phyloP scores from a whole-genome alignment of 37 sponge, comb jelly and placozoan genomes.

The Petrosia ficiformis region DNA sequence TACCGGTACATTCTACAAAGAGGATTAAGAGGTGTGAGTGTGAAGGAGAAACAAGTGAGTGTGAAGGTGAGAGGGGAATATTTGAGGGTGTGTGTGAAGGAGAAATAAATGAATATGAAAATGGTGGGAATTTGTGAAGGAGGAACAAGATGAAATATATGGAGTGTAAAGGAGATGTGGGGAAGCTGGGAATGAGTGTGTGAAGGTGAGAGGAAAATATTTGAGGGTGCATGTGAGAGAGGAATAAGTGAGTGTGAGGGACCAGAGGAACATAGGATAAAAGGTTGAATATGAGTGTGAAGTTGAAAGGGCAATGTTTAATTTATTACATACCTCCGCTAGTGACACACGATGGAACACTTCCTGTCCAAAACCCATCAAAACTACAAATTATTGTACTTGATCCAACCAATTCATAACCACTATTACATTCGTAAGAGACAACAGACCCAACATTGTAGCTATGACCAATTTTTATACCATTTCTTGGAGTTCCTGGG shows the following conservation, averaged over 20 bases:
- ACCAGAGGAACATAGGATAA: too few relatives aligned
- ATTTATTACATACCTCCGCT: too few relatives aligned
- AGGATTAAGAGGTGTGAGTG: too few relatives aligned
- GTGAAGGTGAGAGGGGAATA: not conserved
- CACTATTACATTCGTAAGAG: slow-evolving; percentile 38
- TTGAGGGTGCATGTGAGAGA: too few relatives aligned
- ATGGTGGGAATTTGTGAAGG: not conserved
- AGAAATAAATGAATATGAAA: not conserved
- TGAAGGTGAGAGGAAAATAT: too few relatives aligned
- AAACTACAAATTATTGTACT: slow-evolving; percentile 21
- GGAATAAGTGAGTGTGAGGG: too few relatives aligned
- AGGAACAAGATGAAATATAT: too few relatives aligned
- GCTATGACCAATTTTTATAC: slow-evolving; percentile 19
- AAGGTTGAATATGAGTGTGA: too few relatives aligned
- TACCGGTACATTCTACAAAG: slow-evolving; percentile 6
- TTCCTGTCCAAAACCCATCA: slow-evolving; percentile 41
- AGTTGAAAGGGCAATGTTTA: too few relatives aligned
- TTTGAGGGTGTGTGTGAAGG: not conserved
- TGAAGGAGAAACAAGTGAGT: not conserved
- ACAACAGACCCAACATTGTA: slow-evolving; percentile 16
- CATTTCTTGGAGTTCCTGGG: slow-evolving; percentile 52
- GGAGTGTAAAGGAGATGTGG: too few relatives aligned
- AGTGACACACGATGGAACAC: slow-evolving; percentile 20
- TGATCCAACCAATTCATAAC: slow-evolving; percentile 31
- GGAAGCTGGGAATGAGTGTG: too few relatives aligned